Conservation (phyloP, 2,888 invertebrate species). For the Seira ritae region DNA sequence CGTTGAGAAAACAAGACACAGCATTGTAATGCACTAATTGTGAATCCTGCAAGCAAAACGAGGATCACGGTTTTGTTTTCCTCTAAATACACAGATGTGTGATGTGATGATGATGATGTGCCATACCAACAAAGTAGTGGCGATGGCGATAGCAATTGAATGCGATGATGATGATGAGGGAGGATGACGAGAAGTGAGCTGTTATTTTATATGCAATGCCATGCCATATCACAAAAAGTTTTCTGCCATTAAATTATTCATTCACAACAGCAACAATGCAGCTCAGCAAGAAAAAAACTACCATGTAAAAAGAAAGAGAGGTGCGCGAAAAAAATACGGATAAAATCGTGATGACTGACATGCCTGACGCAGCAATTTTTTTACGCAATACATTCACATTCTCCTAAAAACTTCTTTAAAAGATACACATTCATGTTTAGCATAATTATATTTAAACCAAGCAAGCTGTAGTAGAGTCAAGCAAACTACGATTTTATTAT, state of each 20-base stretch:
- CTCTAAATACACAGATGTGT: conserved; percentile 4
- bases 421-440: background rate
- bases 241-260: conserved; percentile 50
- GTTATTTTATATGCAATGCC: background rate
- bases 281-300: conserved; percentile 19
- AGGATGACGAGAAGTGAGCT: background rate
- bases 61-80: background rate
- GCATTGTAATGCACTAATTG: background rate
- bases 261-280: conserved; percentile 32
- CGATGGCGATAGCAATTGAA: too few species aligned
- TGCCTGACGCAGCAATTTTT: conserved; percentile 41
- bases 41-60: background rate
- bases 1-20: background rate
- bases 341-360: conserved; percentile 53
- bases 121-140: background rate
- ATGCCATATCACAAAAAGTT: background rate
- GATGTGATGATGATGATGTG: too few species aligned
- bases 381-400: background rate
- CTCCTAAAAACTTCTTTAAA: too few species aligned
- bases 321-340: conserved; percentile 48
- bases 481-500: background rate
- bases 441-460: background rate
- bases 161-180: conserved; percentile 19
- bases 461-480: too few species aligned
- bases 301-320: conserved; percentile 15